Base-by-base conservation (phyloP, 2,888 invertebrate genomes). In the Neoaliturus tenellus region DNA sequence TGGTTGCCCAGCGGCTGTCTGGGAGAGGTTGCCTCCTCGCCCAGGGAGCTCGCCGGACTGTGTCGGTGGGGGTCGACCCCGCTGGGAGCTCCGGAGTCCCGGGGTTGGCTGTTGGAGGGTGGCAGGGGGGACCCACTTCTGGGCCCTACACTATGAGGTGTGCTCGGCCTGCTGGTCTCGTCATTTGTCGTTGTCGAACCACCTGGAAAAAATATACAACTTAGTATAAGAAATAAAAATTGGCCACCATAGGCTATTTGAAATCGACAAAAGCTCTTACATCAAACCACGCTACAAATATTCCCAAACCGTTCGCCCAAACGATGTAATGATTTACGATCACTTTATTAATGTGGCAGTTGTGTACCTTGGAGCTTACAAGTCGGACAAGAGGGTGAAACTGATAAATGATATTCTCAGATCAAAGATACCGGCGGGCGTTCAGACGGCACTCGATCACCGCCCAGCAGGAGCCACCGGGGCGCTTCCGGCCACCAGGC, bases 161-260 rank as follows among this genome's bases (percentile, higher is more conserved):
- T 88, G 33, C 88, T 87, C 28, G 87, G 88, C 58, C 88, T 83
- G 55, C 88, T 88, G 41, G 88, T 87, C 75, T 89, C 89, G 69
- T 95, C 91, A 93, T 95, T 91, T 92, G 95, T 91, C 80, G 93
- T 92, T 85, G 91, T 93, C 0, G 95, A 95, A 88, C 95, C 95
- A 90, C 95, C 95, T 95, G 93, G 85, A 94, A 94, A 88, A 86
- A 83, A 88, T 48, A 81, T 14, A 67, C 10, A 14, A 39, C 5
- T 62, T 44, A 25, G n/a, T n/a, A n/a, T n/a, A n/a, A n/a, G n/a
- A n/a, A n/a, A n/a, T n/a, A n/a, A n/a, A n/a, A n/a, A n/a, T n/a
- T n/a, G n/a, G n/a, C n/a, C n/a, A n/a, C n/a, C n/a, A n/a, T n/a
- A n/a, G n/a, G n/a, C n/a, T n/a, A n/a, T n/a, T n/a, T n/a, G n/a